Percentiles rank a stretch among this genome's conserved stretches.
These are phyloP conservation scores for Todus mexicanus DNA, from an alignment of 2,797 vertebrate species.

Conservation along the genomic window DNA sequence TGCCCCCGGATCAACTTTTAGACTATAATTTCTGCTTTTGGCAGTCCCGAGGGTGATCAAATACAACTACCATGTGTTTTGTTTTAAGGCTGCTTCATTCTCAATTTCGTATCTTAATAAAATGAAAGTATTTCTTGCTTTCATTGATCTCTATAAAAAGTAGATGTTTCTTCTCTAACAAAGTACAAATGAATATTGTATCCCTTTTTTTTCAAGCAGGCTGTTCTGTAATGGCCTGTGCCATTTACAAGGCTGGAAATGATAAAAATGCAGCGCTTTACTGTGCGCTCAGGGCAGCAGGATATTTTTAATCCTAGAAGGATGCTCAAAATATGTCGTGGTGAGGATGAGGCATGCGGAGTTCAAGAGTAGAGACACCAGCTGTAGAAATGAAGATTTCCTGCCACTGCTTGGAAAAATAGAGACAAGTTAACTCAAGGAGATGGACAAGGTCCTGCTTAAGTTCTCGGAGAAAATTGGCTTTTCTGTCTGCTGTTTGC, in stretches of 20 bases:
- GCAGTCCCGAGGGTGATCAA: background rate
- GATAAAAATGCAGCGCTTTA: background rate
- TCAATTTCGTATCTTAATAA: background rate
- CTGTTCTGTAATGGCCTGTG: background rate
- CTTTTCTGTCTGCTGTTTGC: background rate
- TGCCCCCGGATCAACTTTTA: background rate
- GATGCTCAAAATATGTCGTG: background rate
- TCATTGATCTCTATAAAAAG: background rate
- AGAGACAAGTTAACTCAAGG: constrained; percentile 1
- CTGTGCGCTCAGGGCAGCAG: background rate
- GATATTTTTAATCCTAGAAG: background rate
- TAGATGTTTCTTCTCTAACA: background rate
- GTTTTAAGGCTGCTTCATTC: background rate
- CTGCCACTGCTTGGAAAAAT: background rate
- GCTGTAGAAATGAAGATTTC: background rate
- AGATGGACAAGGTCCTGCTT: constrained; percentile 15
- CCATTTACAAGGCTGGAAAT: background rate
- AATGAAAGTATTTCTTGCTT: background rate
- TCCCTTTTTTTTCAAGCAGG: background rate
- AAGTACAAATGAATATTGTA: background rate
- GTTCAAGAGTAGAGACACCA: background rate
- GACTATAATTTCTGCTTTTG: background rate
- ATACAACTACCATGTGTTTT: background rate
- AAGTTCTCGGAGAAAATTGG: background rate
- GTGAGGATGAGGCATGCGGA: background rate